Percentiles rank a stretch among this genome's conserved stretches.
Evolutionary conservation across 53 echinoderm and acorn worm species (phyloP).

Genomic region (Actinopyga echinites): DNA sequence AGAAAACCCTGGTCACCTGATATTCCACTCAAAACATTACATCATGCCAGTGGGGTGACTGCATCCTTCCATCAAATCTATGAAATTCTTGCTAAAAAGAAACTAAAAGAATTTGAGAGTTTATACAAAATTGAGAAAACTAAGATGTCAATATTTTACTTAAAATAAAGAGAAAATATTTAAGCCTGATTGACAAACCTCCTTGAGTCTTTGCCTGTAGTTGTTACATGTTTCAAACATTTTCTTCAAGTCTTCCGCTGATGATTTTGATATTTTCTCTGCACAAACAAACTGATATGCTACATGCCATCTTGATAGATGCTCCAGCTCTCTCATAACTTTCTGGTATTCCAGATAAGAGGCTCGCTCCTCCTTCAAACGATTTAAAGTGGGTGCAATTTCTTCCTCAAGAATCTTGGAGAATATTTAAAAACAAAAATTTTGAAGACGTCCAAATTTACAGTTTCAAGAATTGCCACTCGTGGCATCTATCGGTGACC

Average conservation of each 20-base stretch:
- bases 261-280: slow-evolving; percentile 81
- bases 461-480: too few relatives aligned
- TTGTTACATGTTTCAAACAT: slow-evolving; percentile 73
- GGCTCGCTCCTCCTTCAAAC: slow-evolving; percentile 93
- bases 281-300: slow-evolving; percentile 95
- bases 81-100: too few relatives aligned
- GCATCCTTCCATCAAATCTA: too few relatives aligned
- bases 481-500: too few relatives aligned
- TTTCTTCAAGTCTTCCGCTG: slow-evolving; percentile 82
- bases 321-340: slow-evolving; percentile 93
- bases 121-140: too few relatives aligned
- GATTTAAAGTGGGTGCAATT: slow-evolving; percentile 92
- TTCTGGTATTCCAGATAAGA: slow-evolving; percentile 98
- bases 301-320: slow-evolving; percentile 84
- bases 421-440: too few relatives aligned
- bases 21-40: too few relatives aligned
- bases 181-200: slow-evolving; percentile 47
- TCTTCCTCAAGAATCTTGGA: slow-evolving; percentile 87
- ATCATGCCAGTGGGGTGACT: too few relatives aligned
- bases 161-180: neutral
- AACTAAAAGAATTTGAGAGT: too few relatives aligned
- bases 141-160: neutral
- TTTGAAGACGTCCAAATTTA: too few relatives aligned
- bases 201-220: slow-evolving; percentile 69
- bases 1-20: too few relatives aligned